Conservation (phyloP, 2,888 invertebrate species). For the Polymixis flavicincta region DNA sequence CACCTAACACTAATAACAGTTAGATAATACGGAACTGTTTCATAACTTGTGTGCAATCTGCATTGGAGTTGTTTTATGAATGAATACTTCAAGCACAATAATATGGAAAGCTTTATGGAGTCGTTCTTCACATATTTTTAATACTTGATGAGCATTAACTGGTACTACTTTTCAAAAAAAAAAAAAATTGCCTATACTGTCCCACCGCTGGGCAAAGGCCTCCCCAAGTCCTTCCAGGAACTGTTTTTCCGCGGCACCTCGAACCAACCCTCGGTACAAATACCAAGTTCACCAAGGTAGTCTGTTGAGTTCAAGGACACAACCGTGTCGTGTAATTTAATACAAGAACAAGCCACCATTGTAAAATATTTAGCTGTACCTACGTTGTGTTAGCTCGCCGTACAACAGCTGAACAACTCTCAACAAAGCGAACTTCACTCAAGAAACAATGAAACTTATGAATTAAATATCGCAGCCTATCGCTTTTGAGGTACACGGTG, state of each 20-base stretch:
- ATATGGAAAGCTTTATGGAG: no score
- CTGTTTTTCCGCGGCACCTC: no score
- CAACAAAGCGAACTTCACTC: slow-evolving; percentile 59
- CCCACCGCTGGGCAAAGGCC: no score
- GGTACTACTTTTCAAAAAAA: slow-evolving; percentile 7
- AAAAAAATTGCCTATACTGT: no score
- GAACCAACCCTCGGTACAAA: no score
- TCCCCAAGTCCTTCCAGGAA: no score
- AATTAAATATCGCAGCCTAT: slow-evolving; percentile 66
- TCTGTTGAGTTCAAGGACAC: slow-evolving; percentile 55
- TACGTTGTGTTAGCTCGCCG: slow-evolving; percentile 32
- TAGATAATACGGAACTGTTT: slow-evolving; percentile 29
- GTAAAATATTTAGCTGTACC: slow-evolving; percentile 57
- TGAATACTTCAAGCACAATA: background rate
- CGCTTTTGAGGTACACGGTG: slow-evolving; percentile 51
- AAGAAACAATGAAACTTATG: slow-evolving; percentile 65
- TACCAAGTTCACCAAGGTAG: slow-evolving; percentile 34
- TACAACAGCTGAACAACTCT: slow-evolving; percentile 50
- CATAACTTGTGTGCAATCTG: background rate
- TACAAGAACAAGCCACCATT: slow-evolving; percentile 39
- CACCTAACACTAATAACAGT: background rate
- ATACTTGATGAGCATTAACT: slow-evolving; percentile 7
- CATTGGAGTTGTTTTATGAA: slow-evolving; percentile 1
- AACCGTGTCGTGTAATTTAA: slow-evolving; percentile 33
- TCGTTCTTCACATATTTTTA: background rate